Conservation (phyloP, 2,113 vertebrate species). For the Arothron firmamentum region DNA sequence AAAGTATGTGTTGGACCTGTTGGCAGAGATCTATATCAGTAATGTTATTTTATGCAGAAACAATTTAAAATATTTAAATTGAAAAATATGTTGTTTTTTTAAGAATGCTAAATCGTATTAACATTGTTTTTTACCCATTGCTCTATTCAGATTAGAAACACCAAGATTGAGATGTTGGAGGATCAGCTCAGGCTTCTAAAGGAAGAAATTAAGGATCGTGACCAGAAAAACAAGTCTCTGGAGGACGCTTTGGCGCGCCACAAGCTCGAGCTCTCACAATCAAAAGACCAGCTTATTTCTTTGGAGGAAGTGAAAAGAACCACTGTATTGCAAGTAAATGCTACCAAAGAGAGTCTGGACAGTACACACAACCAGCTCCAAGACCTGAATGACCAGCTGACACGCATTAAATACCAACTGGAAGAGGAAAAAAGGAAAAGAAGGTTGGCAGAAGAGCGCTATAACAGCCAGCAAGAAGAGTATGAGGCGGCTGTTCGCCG, state of each 20-base stretch:
- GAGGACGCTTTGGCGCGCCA: constrained; percentile 83
- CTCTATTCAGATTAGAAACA: constrained; percentile 86
- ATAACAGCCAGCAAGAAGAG: constrained; percentile 87
- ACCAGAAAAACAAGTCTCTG: constrained; percentile 84
- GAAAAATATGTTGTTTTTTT: background rate
- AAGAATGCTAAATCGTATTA: background rate
- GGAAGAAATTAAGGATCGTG: constrained; percentile 82
- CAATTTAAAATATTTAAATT: background rate
- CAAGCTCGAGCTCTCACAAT: constrained; percentile 81
- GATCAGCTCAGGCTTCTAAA: constrained; percentile 87
- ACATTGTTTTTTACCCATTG: constrained; percentile 26
- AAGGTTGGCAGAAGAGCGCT: constrained; percentile 89
- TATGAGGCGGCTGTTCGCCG: constrained; percentile 86
- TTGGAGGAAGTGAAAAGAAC: constrained; percentile 85
- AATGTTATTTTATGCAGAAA: background rate
- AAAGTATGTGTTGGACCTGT: constrained; percentile 77
- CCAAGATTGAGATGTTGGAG: constrained; percentile 90
- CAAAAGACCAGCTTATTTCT: constrained; percentile 81
- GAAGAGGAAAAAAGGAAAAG: constrained; percentile 93
- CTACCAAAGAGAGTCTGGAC: constrained; percentile 83
- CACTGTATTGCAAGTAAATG: constrained; percentile 75
- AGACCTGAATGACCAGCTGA: constrained; percentile 87
- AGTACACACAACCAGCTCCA: constrained; percentile 84
- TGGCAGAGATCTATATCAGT: background rate
- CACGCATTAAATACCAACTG: constrained; percentile 82